Conservation (phyloP, 1,140 invertebrate species). For the Heliconius hermathena region DNA sequence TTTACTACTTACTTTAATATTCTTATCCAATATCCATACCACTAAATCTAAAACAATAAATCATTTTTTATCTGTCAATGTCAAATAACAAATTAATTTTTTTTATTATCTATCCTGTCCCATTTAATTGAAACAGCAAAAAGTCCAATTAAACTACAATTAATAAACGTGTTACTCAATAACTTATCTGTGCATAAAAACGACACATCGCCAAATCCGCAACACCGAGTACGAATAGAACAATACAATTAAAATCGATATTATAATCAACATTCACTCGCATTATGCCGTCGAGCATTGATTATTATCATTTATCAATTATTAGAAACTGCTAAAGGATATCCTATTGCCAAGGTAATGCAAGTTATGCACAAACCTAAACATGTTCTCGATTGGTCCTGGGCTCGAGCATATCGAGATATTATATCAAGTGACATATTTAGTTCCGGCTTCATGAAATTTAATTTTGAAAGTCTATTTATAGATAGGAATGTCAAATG, state of each 20-base stretch:
- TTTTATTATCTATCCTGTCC: background rate
- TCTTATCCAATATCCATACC: too few species aligned
- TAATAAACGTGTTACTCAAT: conserved; percentile 4
- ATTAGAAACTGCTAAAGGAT: conserved; percentile 41
- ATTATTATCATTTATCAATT: conserved; percentile 39
- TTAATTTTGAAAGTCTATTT: background rate
- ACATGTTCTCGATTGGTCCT: conserved; percentile 12
- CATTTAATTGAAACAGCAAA: background rate
- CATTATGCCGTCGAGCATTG: conserved; percentile 22
- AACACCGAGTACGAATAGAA: conserved; percentile 4
- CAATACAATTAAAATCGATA: conserved; percentile 23
- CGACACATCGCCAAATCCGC: background rate
- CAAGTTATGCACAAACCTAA: conserved; percentile 17
- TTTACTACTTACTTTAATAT: too few species aligned
- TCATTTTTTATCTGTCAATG: conserved; percentile 5
- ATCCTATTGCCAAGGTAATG: conserved; percentile 40
- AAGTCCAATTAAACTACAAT: background rate
- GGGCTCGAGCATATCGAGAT: background rate
- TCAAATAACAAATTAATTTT: background rate
- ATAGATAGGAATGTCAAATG: background rate
- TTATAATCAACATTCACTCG: conserved; percentile 29
- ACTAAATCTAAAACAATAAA: background rate
- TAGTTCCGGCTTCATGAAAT: conserved; percentile 30
- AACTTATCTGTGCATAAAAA: conserved; percentile 10
- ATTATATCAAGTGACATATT: conserved; percentile 26